These are phyloP conservation scores for Acanthurus tractus DNA, from an alignment of 2,797 vertebrate species.

Conservation along the genomic window DNA sequence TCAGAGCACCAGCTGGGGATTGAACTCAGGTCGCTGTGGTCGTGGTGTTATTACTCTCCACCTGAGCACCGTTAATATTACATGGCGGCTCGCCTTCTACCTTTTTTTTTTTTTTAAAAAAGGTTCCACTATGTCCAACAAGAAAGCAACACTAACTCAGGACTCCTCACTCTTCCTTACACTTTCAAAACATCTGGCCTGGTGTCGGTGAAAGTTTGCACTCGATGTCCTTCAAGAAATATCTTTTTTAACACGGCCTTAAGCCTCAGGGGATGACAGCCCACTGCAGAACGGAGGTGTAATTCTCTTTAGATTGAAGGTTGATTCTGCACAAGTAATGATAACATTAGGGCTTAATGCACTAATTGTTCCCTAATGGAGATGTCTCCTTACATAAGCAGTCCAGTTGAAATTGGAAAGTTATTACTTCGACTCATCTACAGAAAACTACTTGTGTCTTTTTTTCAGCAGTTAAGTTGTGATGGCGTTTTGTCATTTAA, in stretches of 20 bases:
- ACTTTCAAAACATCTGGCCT: background rate
- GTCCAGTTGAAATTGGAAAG: constrained; percentile 16
- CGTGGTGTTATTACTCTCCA: background rate
- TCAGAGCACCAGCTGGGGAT: constrained; percentile 11
- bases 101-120: background rate
- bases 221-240: background rate
- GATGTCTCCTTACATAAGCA: background rate
- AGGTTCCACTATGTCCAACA: constrained; percentile 2
- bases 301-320: constrained; percentile 3
- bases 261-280: background rate
- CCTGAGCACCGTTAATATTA: constrained; percentile 1
- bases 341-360: constrained; percentile 19
- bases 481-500: constrained; percentile 17
- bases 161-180: background rate
- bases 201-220: constrained; percentile 10
- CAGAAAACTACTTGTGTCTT: background rate
- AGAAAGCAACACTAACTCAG: background rate
- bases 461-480: background rate
- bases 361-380: constrained; percentile 47
- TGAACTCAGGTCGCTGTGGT: background rate
- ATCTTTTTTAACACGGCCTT: background rate
- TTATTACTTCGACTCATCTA: constrained; percentile 21
- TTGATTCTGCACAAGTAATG: constrained; percentile 1
- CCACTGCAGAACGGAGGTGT: background rate
- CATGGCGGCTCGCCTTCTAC: background rate